Evolutionary conservation across 2,888 invertebrate species (phyloP).

Genomic region (Arenicola marina): DNA sequence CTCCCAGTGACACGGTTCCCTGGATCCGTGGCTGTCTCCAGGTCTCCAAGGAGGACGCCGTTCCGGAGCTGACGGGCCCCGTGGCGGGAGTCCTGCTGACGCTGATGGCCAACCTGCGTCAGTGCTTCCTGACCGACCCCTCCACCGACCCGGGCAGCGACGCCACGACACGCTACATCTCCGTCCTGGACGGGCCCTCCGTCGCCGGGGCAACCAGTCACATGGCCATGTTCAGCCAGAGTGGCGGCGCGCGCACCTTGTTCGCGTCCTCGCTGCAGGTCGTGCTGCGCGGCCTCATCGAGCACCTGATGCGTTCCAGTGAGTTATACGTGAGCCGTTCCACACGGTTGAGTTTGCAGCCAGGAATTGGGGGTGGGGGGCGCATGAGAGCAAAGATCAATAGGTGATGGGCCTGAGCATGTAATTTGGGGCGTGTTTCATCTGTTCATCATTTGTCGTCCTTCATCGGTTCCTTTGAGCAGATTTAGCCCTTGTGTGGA

Average conservation of each 20-base stretch:
- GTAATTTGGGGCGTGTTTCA: no score
- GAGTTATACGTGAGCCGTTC: no score
- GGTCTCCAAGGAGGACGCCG: conserved; percentile 67
- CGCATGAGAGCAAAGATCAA: no score
- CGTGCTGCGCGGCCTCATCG: conserved; percentile 71
- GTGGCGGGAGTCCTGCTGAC: conserved; percentile 81
- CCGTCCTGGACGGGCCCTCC: conserved; percentile 63
- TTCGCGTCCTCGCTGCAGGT: conserved; percentile 59
- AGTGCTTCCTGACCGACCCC: conserved; percentile 50
- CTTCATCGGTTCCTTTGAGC: no score
- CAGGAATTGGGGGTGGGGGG: no score
- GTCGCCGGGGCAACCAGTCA: conserved; percentile 30
- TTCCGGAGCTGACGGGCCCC: conserved; percentile 77
- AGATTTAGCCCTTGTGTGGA: no score
- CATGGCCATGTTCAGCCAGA: conserved; percentile 13
- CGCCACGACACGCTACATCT: conserved; percentile 61
- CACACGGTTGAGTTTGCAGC: no score
- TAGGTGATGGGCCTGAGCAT: no score
- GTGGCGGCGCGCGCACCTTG: conserved; percentile 47
- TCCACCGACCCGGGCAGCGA: conserved; percentile 12
- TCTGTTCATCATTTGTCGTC: no score
- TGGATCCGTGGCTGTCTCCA: no score
- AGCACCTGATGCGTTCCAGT: conserved; percentile 79
- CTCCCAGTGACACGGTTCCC: no score
- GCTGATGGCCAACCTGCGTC: conserved; percentile 76